A percentile compares a stretch with the other conserved stretches of the same genome.
phyloP scores from a whole-genome alignment of 35 echinoderm and acorn worm genomes.

The Diadema setosum region DNA sequence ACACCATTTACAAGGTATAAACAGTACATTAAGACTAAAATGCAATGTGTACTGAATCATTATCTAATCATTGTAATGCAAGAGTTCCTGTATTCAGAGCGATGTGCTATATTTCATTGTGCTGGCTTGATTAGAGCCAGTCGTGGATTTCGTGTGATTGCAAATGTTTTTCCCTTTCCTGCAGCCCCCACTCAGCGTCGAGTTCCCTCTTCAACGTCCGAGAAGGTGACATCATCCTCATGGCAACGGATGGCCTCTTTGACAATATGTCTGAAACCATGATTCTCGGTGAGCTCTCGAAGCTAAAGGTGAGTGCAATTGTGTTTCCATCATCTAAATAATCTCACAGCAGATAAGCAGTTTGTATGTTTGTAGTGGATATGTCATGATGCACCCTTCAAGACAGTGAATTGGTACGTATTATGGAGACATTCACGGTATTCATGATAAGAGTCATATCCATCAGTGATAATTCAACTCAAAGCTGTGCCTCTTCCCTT shows the following conservation, averaged over 20 bases:
- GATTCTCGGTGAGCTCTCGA: conserved; percentile 83
- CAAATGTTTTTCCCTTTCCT: background rate
- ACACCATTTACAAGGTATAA: too few species aligned
- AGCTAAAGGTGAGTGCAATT: conserved; percentile 88
- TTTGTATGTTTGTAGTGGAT: too few species aligned
- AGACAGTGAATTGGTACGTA: background rate
- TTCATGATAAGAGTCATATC: background rate
- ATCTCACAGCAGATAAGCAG: too few species aligned
- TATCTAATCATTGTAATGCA: too few species aligned
- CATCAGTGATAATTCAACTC: background rate
- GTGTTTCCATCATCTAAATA: too few species aligned
- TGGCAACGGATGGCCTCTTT: conserved; percentile 98
- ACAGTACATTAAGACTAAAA: too few species aligned
- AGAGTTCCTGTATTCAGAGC: too few species aligned
- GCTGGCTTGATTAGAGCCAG: too few species aligned
- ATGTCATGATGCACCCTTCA: background rate
- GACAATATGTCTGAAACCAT: conserved; percentile 97
- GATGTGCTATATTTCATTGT: too few species aligned
- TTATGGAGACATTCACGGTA: background rate
- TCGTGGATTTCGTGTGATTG: too few species aligned
- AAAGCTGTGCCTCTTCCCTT: background rate
- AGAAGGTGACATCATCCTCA: conserved; percentile 89
- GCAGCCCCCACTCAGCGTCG: conserved; percentile 91
- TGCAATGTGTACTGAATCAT: too few species aligned
- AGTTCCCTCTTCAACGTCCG: conserved; percentile 67